Evolutionary conservation across 2,113 vertebrate genomes (phyloP), one percentile per base, ranked within the genome.

Genomic region (Thunnus thynnus): DNA sequence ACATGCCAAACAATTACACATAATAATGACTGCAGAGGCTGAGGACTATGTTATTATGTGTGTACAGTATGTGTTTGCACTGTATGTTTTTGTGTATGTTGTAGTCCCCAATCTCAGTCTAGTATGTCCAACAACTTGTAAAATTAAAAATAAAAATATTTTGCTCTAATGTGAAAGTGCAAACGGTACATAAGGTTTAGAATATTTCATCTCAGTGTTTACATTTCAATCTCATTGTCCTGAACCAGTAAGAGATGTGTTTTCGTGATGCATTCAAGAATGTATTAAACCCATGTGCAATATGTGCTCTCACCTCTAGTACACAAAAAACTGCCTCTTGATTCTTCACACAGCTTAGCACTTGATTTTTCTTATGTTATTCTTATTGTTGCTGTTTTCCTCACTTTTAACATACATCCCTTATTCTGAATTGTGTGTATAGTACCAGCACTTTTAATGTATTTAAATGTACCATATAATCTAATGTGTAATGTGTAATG

Each of bases 1-100:
- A 51, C n/a, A 68, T 27, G 76, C 41, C 80, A 86, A 81, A 87
- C 80, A 78, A 82, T 86, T 81, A 80, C 56, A 77, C 57, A 51
- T 62, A 64, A 78, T 69, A 69, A 86, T 86, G 27, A 78, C 62
- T 79, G 30, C 58, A 79, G 75, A 85, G 13, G 57, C 55, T 41
- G 71, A 72, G 3, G 11, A 55, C 68, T 58, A n/a, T 22, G 51
- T 51, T n/a, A 46, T n/a, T 51, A 16, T 56, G 60, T 80, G 62
- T 74, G 60, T 65, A 52, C 55, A 20, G 56, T 25, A 46, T 17
- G 12, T 9, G 8, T 56, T n/a, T 56, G 20, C 1, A 3, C n/a
- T 56, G 20, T 25, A 22, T 22, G n/a, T 56, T 54, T 44, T 56
- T 56, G 55, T 76, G 48, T 22, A 51, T 66, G 54, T n/a, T 13